Percentiles rank a stretch among this genome's conserved stretches.
These are phyloP conservation scores for Cotesia glomerata DNA, from an alignment of 1,140 invertebrate genomes.

Conservation along the genomic window DNA sequence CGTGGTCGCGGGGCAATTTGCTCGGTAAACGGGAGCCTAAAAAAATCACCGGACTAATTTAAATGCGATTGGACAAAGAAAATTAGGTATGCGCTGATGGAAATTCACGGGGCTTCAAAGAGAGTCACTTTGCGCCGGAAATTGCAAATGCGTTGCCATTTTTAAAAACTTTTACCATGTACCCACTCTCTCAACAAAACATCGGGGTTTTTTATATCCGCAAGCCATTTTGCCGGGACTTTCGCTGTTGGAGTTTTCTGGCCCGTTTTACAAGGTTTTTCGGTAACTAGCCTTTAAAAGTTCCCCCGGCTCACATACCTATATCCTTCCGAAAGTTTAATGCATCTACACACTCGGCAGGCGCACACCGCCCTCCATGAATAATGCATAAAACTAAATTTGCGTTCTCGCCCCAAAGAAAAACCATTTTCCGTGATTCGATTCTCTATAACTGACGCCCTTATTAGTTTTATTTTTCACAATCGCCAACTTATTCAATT, in stretches of 20 bases:
- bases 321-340: constrained; percentile 24
- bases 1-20: neutral
- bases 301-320: constrained; percentile 6
- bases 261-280: constrained; percentile 32
- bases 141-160: constrained; percentile 35
- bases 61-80: constrained; percentile 33
- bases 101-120: constrained; percentile 35
- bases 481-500: too few relatives aligned
- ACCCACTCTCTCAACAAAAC: neutral
- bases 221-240: too few relatives aligned
- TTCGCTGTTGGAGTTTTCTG: neutral
- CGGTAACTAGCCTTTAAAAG: constrained; percentile 32
- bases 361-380: constrained; percentile 13
- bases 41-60: constrained; percentile 32
- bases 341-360: constrained; percentile 17
- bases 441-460: neutral
- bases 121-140: constrained; percentile 33
- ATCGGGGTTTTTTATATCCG: too few relatives aligned
- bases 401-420: constrained; percentile 9
- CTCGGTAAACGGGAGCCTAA: neutral
- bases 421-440: constrained; percentile 13
- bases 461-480: too few relatives aligned
- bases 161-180: constrained; percentile 24
- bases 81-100: constrained; percentile 34
- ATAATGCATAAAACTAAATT: constrained; percentile 31